Evolutionary conservation across 2,113 vertebrate genomes (phyloP), one percentile per base, ranked within the genome.

Genomic region (Microtus montanus): DNA sequence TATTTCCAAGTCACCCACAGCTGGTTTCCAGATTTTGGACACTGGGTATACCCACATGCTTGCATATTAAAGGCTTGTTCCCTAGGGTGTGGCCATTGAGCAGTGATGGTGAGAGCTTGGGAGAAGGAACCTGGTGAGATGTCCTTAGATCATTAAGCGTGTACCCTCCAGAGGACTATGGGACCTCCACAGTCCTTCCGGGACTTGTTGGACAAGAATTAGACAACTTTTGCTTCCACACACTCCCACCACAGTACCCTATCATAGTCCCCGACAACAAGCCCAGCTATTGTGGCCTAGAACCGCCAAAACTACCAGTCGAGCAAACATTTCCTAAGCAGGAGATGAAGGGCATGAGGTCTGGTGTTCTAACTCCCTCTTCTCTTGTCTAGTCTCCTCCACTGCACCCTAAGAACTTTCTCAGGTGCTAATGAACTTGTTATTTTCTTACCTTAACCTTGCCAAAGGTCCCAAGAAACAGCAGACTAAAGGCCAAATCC

Each of bases 341-440:
- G 61, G 30, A 33, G 61, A 24, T 10, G 30, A 64, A 44, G 47
- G 33, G 9, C 41, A n/a, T 7, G 28, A 5, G 61, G 14, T 68
- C 17, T 5, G 3, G 1, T 1, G 14, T 11, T 2, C 58, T 44
- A 11, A 8, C 1, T 30, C 11, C 30, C 4, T 70, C 44, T 41
- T 54, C n/a, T 44, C 11, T 3, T 61, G 30, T 38, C 13, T 4
- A 11, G 4, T 44, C 66, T 66, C 70, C 83, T 73, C 38, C 1
- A 12, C 79, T 26, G 80, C 22, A 1, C 3, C 5, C 35, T 61
- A 17, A 0, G 2, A 68, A 66, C 54, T 80, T 91, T 80, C 47
- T 74, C 22, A 75, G 35, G 24, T 6, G 22, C 17, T 87, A 44
- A 35, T 0, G 3, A 75, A 24, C 24, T 26, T 17, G 13, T 30